Evolutionary conservation across 2,113 vertebrate species (phyloP).

Genomic region (Catagonus wagneri): DNA sequence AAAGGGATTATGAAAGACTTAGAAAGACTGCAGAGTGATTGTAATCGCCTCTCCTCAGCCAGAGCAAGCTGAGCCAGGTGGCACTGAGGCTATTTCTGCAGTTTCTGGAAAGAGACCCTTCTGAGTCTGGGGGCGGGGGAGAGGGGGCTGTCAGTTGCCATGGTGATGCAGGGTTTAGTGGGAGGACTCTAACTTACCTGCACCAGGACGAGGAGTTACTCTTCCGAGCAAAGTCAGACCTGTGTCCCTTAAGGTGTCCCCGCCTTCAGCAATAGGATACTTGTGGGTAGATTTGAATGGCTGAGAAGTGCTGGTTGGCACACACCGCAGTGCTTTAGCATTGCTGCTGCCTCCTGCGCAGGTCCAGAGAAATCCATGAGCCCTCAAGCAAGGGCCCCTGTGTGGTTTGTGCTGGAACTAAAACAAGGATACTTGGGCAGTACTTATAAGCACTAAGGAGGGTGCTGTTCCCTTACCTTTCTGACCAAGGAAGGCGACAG

Average conservation of each 20-base stretch:
- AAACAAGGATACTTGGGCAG: not conserved
- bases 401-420: not conserved
- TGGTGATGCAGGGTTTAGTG: not conserved
- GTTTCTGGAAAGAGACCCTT: not conserved
- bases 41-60: not conserved
- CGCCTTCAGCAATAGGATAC: not conserved
- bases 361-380: not conserved
- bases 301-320: not conserved
- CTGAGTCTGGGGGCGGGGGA: not conserved
- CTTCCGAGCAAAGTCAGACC: constrained; percentile 22
- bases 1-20: not conserved
- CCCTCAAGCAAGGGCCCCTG: not conserved
- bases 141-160: not conserved
- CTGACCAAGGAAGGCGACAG: not conserved
- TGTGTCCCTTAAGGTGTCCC: not conserved
- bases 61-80: not conserved
- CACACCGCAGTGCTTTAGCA: too few relatives aligned
- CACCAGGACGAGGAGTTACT: not conserved
- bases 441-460: not conserved
- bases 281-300: not conserved
- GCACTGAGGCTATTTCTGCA: not conserved
- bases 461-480: not conserved
- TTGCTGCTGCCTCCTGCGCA: accelerated
- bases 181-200: not conserved
- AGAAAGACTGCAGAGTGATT: not conserved